Percentiles rank a stretch among this genome's conserved stretches.
Evolutionary conservation across 53 echinoderm and acorn worm genomes (phyloP).

Genomic region (Hippasteria phrygiana): DNA sequence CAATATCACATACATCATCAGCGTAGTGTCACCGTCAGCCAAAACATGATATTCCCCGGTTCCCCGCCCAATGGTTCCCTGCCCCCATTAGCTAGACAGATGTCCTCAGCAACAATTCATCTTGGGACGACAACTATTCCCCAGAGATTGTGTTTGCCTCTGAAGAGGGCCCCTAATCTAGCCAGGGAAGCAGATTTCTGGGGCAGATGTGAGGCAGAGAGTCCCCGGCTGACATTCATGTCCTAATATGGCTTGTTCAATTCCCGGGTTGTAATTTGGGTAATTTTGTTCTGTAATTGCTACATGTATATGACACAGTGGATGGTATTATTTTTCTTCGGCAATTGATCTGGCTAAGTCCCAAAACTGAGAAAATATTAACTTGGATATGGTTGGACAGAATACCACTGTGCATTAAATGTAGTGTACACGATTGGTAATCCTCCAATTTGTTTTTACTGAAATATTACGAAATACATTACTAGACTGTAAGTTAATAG

Average conservation of each 20-base stretch:
- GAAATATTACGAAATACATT: no score
- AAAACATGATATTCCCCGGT: background rate
- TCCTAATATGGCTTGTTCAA: constrained; percentile 14
- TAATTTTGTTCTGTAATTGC: constrained; percentile 1
- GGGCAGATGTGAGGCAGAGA: background rate
- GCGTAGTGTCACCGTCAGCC: background rate
- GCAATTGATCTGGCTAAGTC: no score
- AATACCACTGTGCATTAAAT: no score
- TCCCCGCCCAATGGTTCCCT: background rate
- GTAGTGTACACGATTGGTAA: no score
- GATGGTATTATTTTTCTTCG: no score
- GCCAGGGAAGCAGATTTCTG: background rate
- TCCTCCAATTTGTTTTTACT: no score
- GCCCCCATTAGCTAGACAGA: constrained; percentile 3
- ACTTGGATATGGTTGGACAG: no score
- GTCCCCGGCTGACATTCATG: constrained; percentile 10
- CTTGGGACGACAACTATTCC: background rate
- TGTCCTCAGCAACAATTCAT: constrained; percentile 31
- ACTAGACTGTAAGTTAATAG: no score
- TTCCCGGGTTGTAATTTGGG: background rate
- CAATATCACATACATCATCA: background rate
- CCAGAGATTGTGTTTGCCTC: background rate
- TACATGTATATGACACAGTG: no score
- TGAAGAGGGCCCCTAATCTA: background rate
- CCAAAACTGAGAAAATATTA: no score